These are phyloP conservation scores for Spodoptera frugiperda DNA, from an alignment of 1,140 invertebrate species.

Conservation along the genomic window DNA sequence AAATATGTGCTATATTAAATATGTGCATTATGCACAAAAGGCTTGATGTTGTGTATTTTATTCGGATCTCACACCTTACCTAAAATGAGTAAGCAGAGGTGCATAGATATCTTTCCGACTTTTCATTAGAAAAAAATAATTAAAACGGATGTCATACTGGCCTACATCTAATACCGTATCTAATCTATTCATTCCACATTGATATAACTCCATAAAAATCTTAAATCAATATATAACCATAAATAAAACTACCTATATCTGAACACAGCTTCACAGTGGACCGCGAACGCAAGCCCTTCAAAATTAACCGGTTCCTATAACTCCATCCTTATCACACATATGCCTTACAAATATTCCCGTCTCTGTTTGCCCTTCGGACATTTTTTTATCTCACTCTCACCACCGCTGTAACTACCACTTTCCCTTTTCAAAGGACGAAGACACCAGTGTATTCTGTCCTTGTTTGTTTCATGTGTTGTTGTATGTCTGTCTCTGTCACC, in stretches of 20 bases:
- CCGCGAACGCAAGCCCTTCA: conserved; percentile 79
- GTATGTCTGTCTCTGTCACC: conserved; percentile 62
- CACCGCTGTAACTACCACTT: conserved; percentile 79
- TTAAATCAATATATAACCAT: conserved; percentile 75
- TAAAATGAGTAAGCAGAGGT: no score
- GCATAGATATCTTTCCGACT: no score
- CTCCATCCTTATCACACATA: conserved; percentile 60
- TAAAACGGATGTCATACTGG: no score
- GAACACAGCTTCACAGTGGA: conserved; percentile 71
- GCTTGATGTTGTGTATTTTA: no score
- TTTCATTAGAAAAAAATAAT: no score
- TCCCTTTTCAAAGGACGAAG: conserved; percentile 86
- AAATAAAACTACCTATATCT: conserved; percentile 68
- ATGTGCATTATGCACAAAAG: no score
- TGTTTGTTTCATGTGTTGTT: conserved; percentile 35
- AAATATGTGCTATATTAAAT: no score
- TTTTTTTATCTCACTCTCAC: conserved; percentile 85
- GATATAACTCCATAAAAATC: conserved; percentile 40
- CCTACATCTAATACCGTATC: conserved; percentile 27
- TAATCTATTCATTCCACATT: conserved; percentile 41
- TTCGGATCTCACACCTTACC: no score
- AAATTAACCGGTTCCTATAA: conserved; percentile 82
- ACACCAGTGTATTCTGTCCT: conserved; percentile 64
- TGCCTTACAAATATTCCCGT: conserved; percentile 49
- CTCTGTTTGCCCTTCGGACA: conserved; percentile 74